These are phyloP conservation scores for Zelleria hepariella DNA, from an alignment of 2,888 invertebrate genomes.

Conservation along the genomic window DNA sequence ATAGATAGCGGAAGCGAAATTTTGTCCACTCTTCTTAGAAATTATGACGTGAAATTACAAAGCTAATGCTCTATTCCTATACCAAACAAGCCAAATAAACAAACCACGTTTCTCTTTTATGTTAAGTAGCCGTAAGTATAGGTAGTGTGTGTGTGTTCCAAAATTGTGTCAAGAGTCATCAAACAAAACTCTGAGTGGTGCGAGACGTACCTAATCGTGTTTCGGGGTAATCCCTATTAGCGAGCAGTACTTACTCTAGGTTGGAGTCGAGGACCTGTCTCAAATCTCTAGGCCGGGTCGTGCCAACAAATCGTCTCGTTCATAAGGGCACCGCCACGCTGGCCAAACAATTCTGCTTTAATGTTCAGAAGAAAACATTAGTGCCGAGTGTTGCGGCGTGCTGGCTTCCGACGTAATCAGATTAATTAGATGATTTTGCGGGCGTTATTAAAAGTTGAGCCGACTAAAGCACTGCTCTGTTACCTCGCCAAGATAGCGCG, in stretches of 20 bases:
- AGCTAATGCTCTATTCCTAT: too few relatives aligned
- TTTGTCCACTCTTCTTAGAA: too few relatives aligned
- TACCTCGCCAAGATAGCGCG: conserved; percentile 58
- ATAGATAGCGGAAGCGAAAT: too few relatives aligned
- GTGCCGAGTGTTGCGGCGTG: conserved; percentile 49
- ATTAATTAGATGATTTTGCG: conserved; percentile 69
- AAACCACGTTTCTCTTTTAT: too few relatives aligned
- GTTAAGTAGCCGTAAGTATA: too few relatives aligned
- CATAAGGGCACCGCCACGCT: conserved; percentile 46
- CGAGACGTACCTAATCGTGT: neutral
- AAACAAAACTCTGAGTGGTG: neutral
- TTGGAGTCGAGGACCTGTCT: neutral
- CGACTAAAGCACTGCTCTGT: conserved; percentile 54
- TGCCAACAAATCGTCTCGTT: conserved; percentile 28
- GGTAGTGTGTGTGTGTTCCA: too few relatives aligned
- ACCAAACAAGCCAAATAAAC: too few relatives aligned
- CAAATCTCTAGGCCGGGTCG: conserved; percentile 1
- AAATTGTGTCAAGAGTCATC: neutral
- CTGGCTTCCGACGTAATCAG: conserved; percentile 57
- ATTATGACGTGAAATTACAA: too few relatives aligned
- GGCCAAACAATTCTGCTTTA: conserved; percentile 57
- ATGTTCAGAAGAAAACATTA: conserved; percentile 56
- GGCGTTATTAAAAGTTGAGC: conserved; percentile 70
- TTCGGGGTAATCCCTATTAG: neutral
- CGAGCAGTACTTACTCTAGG: neutral